Conservation (phyloP, 1,140 invertebrate species). For the Bradysia coprophila region DNA sequence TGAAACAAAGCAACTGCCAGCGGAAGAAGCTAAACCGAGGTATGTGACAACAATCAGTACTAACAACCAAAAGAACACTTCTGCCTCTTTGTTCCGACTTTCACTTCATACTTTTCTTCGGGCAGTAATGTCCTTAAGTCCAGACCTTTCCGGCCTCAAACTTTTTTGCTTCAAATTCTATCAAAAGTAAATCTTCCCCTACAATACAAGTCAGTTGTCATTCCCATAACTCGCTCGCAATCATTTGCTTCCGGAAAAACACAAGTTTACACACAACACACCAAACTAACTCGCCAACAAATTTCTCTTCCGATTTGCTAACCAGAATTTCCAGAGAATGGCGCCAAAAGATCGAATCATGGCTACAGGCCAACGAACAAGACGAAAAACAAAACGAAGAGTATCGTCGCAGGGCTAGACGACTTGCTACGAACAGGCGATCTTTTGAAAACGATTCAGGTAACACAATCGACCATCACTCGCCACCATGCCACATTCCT, state of each 20-base stretch:
- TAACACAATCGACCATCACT: slow-evolving; percentile 15
- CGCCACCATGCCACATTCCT: neutral
- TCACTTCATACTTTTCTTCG: no score
- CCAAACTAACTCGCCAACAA: no score
- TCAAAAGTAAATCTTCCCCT: no score
- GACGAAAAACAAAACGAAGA: slow-evolving; percentile 55
- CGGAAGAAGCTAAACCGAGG: slow-evolving; percentile 24
- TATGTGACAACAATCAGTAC: slow-evolving; percentile 7
- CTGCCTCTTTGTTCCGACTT: no score
- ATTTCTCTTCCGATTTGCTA: no score
- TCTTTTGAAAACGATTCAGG: slow-evolving; percentile 67
- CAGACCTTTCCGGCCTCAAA: no score
- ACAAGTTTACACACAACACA: no score
- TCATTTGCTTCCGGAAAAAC: no score
- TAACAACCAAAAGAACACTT: neutral
- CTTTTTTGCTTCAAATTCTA: no score
- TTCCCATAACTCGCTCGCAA: no score
- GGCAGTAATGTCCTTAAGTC: no score
- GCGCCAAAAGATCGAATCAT: slow-evolving; percentile 77
- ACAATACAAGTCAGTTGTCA: no score
- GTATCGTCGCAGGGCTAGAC: slow-evolving; percentile 35
- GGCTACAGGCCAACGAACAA: slow-evolving; percentile 73
- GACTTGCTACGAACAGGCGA: slow-evolving; percentile 43
- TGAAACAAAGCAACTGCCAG: slow-evolving; percentile 28
- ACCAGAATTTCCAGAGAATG: slow-evolving; percentile 42